Evolutionary conservation across 2,888 invertebrate genomes (phyloP).

Genomic region (Synergus umbraculus): DNA sequence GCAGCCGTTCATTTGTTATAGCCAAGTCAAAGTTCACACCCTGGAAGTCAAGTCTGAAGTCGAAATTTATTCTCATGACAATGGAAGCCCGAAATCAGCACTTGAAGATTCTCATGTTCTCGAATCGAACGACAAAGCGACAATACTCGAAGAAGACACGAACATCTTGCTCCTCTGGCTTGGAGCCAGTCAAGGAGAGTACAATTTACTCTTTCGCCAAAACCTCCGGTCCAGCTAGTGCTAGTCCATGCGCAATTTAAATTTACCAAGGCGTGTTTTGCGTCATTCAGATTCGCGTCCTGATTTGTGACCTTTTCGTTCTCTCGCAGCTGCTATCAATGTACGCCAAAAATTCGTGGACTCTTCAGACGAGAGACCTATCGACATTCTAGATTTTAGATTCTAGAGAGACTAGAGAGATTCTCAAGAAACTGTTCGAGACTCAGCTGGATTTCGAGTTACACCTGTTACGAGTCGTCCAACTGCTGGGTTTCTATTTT

Average conservation of each 20-base stretch:
- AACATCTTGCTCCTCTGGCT: constrained; percentile 63
- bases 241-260: constrained; percentile 72
- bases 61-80: constrained; percentile 17
- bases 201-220: constrained; percentile 51
- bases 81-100: not conserved
- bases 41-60: not conserved
- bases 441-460: not conserved
- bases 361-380: not conserved
- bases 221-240: constrained; percentile 51
- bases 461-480: not conserved
- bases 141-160: constrained; percentile 58
- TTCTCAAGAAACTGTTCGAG: not conserved
- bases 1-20: not conserved
- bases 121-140: constrained; percentile 57
- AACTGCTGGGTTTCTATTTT: not conserved
- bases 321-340: constrained; percentile 69
- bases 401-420: too few species aligned
- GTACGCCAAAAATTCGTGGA: constrained; percentile 66
- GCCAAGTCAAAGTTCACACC: not conserved
- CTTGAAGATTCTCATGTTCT: constrained; percentile 30
- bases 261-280: constrained; percentile 75
- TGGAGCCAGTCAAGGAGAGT: constrained; percentile 61
- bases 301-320: constrained; percentile 71
- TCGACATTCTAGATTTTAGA: not conserved
- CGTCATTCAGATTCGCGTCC: constrained; percentile 69